These are phyloP conservation scores for Apodemia duryi DNA, from an alignment of 2,888 invertebrate genomes.

Conservation along the genomic window DNA sequence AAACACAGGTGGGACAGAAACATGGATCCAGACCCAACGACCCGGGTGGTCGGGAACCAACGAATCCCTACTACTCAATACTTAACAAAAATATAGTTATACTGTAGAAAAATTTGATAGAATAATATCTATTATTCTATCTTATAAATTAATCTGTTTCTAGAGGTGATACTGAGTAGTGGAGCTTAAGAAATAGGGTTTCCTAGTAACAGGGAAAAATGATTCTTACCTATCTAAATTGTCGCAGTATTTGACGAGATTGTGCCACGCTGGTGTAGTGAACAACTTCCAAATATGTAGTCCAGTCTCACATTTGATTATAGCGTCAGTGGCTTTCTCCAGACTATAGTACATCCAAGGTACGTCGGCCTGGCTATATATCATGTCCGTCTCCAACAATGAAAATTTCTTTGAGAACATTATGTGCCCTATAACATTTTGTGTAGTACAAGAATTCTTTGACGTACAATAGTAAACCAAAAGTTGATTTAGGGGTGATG, in stretches of 20 bases:
- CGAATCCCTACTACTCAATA: no score
- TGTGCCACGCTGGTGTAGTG: constrained; percentile 79
- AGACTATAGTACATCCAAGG: constrained; percentile 79
- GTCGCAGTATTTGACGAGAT: constrained; percentile 80
- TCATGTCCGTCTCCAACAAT: constrained; percentile 73
- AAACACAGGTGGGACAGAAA: no score
- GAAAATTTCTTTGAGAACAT: constrained; percentile 81
- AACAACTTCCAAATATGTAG: constrained; percentile 83
- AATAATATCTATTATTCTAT: no score
- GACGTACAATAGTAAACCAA: no score
- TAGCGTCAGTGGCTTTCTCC: constrained; percentile 77
- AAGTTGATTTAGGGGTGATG: no score
- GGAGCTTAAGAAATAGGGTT: no score
- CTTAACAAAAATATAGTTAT: no score
- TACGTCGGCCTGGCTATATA: constrained; percentile 73
- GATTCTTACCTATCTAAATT: constrained; percentile 76
- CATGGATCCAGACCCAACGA: no score
- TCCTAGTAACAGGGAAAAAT: not conserved
- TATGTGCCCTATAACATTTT: constrained; percentile 48
- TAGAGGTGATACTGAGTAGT: no score
- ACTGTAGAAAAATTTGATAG: no score
- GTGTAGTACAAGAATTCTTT: not conserved
- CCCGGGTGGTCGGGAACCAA: no score
- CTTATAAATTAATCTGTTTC: no score
- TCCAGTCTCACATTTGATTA: constrained; percentile 81